These are phyloP conservation scores for Ovis canadensis DNA, from an alignment of 2,113 vertebrate genomes.

Conservation along the genomic window DNA sequence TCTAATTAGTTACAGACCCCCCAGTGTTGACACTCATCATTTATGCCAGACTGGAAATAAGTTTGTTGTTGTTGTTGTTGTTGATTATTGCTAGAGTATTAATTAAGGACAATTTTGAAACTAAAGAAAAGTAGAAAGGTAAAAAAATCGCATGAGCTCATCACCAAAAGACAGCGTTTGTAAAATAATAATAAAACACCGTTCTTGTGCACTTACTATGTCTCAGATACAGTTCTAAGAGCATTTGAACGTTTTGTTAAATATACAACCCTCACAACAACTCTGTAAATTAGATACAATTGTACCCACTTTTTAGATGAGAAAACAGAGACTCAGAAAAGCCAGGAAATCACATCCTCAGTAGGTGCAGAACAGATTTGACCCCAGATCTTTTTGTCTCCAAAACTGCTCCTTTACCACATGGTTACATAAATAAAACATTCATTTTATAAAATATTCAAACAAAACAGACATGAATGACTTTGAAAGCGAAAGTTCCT, in stretches of 20 bases:
- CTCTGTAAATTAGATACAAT: background rate
- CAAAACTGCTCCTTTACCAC: background rate
- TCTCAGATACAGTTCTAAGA: background rate
- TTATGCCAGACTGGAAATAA: background rate
- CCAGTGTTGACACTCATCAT: background rate
- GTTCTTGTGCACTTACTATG: background rate
- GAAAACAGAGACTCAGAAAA: background rate
- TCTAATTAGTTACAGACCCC: background rate
- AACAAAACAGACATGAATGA: background rate
- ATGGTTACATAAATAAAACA: background rate
- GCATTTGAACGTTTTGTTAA: background rate
- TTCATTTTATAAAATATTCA: background rate
- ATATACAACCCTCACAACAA: background rate
- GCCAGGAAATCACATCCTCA: background rate
- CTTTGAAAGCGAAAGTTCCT: conserved; percentile 24
- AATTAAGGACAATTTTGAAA: conserved; percentile 30
- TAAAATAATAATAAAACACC: background rate
- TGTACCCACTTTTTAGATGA: background rate
- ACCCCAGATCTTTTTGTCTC: background rate
- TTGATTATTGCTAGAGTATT: background rate
- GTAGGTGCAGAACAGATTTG: background rate
- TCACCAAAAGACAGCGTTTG: background rate
- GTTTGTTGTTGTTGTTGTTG: background rate
- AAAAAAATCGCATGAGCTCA: background rate
- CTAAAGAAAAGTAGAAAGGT: background rate